A percentile compares a stretch with the other conserved stretches of the same genome.
phyloP scores from a whole-genome alignment of 1,140 invertebrate genomes.

The Aphelenchoides avenae region DNA sequence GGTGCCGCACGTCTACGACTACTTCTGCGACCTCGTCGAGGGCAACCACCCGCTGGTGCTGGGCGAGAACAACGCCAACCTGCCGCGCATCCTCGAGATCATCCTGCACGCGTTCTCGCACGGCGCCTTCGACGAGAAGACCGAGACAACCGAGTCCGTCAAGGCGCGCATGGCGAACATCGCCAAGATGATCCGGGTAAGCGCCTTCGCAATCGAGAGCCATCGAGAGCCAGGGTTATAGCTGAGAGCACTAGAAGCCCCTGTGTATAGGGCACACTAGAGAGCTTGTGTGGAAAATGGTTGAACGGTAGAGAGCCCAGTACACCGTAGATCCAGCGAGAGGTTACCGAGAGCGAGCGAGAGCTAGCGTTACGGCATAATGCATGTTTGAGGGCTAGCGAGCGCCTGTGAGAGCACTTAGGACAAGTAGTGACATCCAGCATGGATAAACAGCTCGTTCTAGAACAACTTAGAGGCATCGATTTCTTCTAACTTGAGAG shows the following conservation, averaged over 20 bases:
- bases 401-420: too few species aligned
- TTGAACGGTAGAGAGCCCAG: too few species aligned
- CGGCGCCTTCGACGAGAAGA: slow-evolving; percentile 69
- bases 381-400: too few species aligned
- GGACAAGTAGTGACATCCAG: too few species aligned
- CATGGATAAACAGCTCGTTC: too few species aligned
- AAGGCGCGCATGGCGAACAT: slow-evolving; percentile 32
- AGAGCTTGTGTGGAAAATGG: too few species aligned
- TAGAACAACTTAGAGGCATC: too few species aligned
- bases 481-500: too few species aligned
- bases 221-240: neutral
- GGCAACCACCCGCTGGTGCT: slow-evolving; percentile 66
- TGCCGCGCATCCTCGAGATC: slow-evolving; percentile 79
- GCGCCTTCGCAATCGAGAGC: slow-evolving; percentile 1
- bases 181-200: slow-evolving; percentile 30
- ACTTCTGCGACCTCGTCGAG: slow-evolving; percentile 90
- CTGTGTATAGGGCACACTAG: neutral
- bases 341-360: too few species aligned
- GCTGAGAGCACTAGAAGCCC: neutral
- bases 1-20: slow-evolving; percentile 82
- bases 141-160: slow-evolving; percentile 23
- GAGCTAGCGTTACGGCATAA: too few species aligned
- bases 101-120: slow-evolving; percentile 80
- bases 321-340: too few species aligned
- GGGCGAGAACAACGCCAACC: slow-evolving; percentile 77